Percentiles rank a stretch among this genome's conserved stretches.
Evolutionary conservation across 2,113 vertebrate species (phyloP).

Genomic region (Microtus montanus): DNA sequence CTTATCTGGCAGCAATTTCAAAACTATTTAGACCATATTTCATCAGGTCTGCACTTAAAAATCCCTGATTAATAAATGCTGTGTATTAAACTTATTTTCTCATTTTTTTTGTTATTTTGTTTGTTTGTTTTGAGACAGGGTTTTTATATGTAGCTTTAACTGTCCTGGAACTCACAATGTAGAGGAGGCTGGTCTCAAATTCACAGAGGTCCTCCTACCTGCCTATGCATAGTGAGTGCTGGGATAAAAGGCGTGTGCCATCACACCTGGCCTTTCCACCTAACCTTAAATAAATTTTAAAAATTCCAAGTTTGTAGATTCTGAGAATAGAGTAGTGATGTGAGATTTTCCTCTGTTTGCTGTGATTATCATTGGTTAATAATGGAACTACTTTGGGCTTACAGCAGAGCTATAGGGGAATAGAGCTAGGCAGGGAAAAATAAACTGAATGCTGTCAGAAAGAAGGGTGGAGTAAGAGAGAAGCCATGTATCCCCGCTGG

Average conservation of each 20-base stretch:
- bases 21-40: background rate
- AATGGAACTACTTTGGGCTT: too few species aligned
- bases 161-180: background rate
- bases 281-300: background rate
- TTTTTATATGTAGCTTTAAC: background rate
- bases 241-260: background rate
- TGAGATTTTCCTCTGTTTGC: too few species aligned
- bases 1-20: background rate
- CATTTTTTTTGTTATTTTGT: too few species aligned
- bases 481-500: too few species aligned
- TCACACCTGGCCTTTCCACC: accelerated
- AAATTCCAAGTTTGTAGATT: background rate
- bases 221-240: background rate
- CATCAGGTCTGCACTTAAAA: background rate
- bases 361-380: too few species aligned
- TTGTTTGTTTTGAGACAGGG: background rate
- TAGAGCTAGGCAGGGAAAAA: too few species aligned
- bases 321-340: background rate
- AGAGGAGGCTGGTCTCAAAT: background rate
- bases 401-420: too few species aligned
- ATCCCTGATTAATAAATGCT: background rate
- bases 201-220: too few species aligned
- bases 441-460: too few species aligned
- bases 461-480: too few species aligned
- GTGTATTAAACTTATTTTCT: background rate